Percentiles rank a stretch among this genome's conserved stretches.
Evolutionary conservation across 1,140 invertebrate species (phyloP).

Genomic region (Lepidurus couesii): DNA sequence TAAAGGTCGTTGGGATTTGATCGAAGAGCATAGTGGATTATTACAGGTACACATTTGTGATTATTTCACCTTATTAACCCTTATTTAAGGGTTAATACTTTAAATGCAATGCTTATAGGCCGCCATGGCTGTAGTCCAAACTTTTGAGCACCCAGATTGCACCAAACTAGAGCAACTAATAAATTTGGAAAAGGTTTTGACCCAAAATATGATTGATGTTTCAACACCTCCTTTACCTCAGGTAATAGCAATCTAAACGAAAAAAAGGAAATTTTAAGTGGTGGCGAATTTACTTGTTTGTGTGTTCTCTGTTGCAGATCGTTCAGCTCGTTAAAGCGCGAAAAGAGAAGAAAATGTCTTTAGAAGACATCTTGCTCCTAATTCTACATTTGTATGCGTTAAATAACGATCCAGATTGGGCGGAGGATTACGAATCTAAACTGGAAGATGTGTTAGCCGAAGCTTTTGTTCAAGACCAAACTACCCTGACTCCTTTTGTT

Average conservation of each 20-base stretch:
- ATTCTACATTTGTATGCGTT: conserved; percentile 58
- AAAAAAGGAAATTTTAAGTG: no score
- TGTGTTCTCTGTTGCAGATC: conserved; percentile 29
- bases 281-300: no score
- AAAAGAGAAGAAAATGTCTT: conserved; percentile 49
- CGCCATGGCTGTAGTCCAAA: background rate
- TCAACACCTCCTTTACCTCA: conserved; percentile 23
- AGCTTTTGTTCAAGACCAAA: conserved; percentile 54
- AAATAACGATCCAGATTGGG: conserved; percentile 48
- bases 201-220: conserved; percentile 26
- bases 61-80: background rate
- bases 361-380: conserved; percentile 56
- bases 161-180: conserved; percentile 22
- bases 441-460: conserved; percentile 50
- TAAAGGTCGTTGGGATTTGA: conserved; percentile 30
- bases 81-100: background rate
- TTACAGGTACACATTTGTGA: conserved; percentile 30
- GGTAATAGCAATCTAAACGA: background rate
- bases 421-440: conserved; percentile 47
- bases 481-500: conserved; percentile 24
- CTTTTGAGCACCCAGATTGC: conserved; percentile 10
- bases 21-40: conserved; percentile 30
- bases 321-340: conserved; percentile 54
- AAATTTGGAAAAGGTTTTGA: conserved; percentile 26
- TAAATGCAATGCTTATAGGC: conserved; percentile 5